These are phyloP conservation scores for Drosophila niveifrons DNA, from an alignment of 2,888 invertebrate species.

Conservation along the genomic window DNA sequence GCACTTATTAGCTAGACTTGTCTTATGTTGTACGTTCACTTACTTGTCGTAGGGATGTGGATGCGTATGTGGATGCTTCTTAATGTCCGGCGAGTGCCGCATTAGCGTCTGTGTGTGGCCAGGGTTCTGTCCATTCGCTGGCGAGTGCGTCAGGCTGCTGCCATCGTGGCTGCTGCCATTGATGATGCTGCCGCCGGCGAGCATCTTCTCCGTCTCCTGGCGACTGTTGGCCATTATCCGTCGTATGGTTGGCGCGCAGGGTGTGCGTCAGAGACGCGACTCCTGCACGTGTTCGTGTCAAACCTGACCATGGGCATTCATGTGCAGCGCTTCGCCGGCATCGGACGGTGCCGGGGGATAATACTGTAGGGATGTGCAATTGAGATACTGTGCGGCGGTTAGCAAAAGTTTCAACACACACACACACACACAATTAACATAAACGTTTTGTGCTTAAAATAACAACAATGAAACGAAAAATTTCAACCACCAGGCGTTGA, in stretches of 20 bases:
- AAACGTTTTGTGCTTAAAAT: conserved; percentile 35
- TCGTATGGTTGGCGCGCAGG: conserved; percentile 85
- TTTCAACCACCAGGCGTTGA: not conserved
- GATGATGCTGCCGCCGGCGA: conserved; percentile 71
- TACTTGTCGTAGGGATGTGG: conserved; percentile 83
- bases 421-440: conserved; percentile 31
- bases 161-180: conserved; percentile 62
- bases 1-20: conserved; percentile 59
- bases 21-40: conserved; percentile 44
- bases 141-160: conserved; percentile 65
- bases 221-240: conserved; percentile 85
- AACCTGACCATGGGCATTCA: conserved; percentile 94
- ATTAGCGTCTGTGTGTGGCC: conserved; percentile 79
- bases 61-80: conserved; percentile 66
- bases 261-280: conserved; percentile 86
- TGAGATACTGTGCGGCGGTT: conserved; percentile 82
- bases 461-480: not conserved
- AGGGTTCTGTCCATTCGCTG: conserved; percentile 82
- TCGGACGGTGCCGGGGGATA: conserved; percentile 91
- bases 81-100: conserved; percentile 83
- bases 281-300: conserved; percentile 89
- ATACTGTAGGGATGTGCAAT: conserved; percentile 89
- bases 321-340: conserved; percentile 91
- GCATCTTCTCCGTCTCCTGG: conserved; percentile 85
- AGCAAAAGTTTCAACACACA: conserved; percentile 34